phyloP scores from a whole-genome alignment of 2,888 invertebrate species.

The Habrosyne pyritoides region DNA sequence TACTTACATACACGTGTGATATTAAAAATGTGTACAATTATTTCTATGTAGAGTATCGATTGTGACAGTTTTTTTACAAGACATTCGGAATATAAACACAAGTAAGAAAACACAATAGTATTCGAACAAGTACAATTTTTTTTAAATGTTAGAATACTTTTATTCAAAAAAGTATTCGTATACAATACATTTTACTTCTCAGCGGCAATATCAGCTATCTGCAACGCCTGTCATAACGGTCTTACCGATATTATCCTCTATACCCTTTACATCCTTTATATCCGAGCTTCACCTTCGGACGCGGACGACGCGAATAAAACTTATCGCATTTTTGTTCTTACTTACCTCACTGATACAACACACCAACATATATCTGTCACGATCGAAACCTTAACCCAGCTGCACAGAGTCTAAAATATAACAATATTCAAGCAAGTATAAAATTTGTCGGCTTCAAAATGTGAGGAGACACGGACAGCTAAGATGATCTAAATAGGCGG shows the following conservation, averaged over 20 bases:
- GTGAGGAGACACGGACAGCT: slow-evolving; percentile 51
- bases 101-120: too few species aligned
- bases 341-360: slow-evolving; percentile 45
- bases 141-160: too few species aligned
- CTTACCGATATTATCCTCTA: slow-evolving; percentile 23
- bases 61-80: too few species aligned
- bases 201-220: slow-evolving; percentile 27
- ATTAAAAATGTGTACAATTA: too few species aligned
- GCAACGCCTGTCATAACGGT: slow-evolving; percentile 25
- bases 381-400: slow-evolving; percentile 13
- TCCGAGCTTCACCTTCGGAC: slow-evolving; percentile 49
- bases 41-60: too few species aligned
- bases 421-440: slow-evolving; percentile 12
- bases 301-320: slow-evolving; percentile 54
- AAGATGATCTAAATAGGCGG: slow-evolving; percentile 75
- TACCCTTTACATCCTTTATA: slow-evolving; percentile 28
- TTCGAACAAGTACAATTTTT: too few species aligned
- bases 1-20: neutral
- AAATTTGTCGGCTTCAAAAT: slow-evolving; percentile 35
- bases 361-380: slow-evolving; percentile 15
- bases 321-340: slow-evolving; percentile 61
- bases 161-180: neutral
- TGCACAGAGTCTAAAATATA: slow-evolving; percentile 24
- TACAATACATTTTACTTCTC: neutral
- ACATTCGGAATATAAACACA: too few species aligned